phyloP scores from a whole-genome alignment of 2,888 invertebrate genomes.

The Tetragonula carbonaria region DNA sequence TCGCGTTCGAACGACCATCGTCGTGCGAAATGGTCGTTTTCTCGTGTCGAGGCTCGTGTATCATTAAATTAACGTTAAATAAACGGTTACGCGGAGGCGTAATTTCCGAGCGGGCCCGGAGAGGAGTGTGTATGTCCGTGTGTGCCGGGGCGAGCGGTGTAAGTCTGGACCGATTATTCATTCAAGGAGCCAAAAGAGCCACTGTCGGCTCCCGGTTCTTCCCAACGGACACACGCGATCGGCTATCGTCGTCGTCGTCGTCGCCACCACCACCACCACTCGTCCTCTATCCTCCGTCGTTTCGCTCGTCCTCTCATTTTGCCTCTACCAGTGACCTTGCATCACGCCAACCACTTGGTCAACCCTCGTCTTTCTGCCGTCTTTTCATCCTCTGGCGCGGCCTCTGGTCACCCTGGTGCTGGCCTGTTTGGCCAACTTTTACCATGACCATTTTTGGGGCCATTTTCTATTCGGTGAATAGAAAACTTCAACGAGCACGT shows the following conservation, averaged over 20 bases:
- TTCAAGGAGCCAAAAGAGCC: conserved; percentile 78
- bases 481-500: too few relatives aligned
- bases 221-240: conserved; percentile 81
- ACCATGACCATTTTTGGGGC: neutral
- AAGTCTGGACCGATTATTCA: conserved; percentile 78
- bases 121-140: conserved; percentile 42
- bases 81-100: conserved; percentile 79
- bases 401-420: neutral
- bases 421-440: neutral
- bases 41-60: conserved; percentile 65
- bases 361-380: conserved; percentile 30
- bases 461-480: neutral
- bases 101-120: conserved; percentile 64
- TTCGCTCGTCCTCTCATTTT: conserved; percentile 8
- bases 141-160: conserved; percentile 62
- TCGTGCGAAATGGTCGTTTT: conserved; percentile 48
- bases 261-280: too few relatives aligned
- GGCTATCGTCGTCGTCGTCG: neutral
- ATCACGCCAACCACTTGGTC: conserved; percentile 78
- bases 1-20: too few relatives aligned
- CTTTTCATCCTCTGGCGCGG: neutral
- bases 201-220: conserved; percentile 79
- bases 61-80: conserved; percentile 81
- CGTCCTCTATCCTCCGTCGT: neutral
- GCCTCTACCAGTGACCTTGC: conserved; percentile 74